Conservation (phyloP, 2,797 vertebrate species). For the Novumbra hubbsi region DNA sequence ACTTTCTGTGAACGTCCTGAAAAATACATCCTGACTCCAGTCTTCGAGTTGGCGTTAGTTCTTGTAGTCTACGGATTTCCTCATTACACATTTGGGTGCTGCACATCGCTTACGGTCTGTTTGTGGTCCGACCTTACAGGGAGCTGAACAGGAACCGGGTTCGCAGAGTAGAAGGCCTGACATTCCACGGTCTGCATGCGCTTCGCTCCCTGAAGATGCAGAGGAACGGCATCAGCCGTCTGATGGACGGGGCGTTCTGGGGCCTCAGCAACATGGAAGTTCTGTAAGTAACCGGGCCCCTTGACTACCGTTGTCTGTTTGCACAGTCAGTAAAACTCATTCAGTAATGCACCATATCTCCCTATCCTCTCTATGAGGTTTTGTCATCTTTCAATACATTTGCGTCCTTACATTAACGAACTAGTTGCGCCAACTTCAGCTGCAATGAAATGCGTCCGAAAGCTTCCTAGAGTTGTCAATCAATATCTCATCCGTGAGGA, state of each 20-base stretch:
- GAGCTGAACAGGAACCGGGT: slow-evolving; percentile 93
- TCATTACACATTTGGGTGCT: background rate
- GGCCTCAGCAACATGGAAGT: slow-evolving; percentile 93
- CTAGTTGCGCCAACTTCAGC: too few relatives aligned
- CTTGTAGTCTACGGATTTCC: background rate
- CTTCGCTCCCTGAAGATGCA: slow-evolving; percentile 90
- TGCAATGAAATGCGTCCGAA: too few relatives aligned
- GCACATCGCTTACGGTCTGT: background rate
- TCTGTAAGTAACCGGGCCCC: slow-evolving; percentile 77
- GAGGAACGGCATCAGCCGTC: slow-evolving; percentile 83
- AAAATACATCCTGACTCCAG: background rate
- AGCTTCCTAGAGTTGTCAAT: too few relatives aligned
- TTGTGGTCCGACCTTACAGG: slow-evolving; percentile 62
- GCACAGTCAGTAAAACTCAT: too few relatives aligned
- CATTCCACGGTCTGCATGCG: slow-evolving; percentile 88
- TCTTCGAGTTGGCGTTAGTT: background rate
- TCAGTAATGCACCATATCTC: background rate
- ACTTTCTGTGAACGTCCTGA: background rate
- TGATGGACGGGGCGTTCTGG: slow-evolving; percentile 98
- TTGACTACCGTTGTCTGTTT: background rate
- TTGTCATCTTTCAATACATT: background rate
- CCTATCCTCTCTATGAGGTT: background rate
- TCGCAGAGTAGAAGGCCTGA: slow-evolving; percentile 86
- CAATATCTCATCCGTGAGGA: too few relatives aligned
- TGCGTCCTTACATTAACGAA: too few relatives aligned